Evolutionary conservation across 2,888 invertebrate genomes (phyloP).

Genomic region (Baronia brevicornis): DNA sequence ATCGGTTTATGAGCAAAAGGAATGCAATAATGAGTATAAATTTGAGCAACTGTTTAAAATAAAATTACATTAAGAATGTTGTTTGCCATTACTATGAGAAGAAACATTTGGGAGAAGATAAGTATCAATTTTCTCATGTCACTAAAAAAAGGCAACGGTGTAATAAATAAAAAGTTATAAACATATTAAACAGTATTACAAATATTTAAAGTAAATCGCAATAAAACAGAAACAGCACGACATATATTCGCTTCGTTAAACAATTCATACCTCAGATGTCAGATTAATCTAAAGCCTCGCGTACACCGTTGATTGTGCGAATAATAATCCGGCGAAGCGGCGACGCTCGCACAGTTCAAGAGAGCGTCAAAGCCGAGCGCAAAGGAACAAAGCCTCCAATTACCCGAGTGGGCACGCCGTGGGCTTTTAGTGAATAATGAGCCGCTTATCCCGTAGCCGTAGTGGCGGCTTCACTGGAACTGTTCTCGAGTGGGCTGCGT

Average conservation of each 20-base stretch:
- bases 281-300: constrained; percentile 55
- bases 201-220: too few relatives aligned
- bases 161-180: too few relatives aligned
- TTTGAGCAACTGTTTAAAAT: too few relatives aligned
- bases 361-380: constrained; percentile 60
- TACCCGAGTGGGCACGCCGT: constrained; percentile 68
- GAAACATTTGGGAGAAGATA: too few relatives aligned
- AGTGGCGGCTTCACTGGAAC: constrained; percentile 65
- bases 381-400: constrained; percentile 73
- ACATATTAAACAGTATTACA: too few relatives aligned
- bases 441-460: constrained; percentile 65
- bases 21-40: too few relatives aligned
- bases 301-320: constrained; percentile 63
- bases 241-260: constrained; percentile 41
- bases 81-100: too few relatives aligned
- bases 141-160: too few relatives aligned
- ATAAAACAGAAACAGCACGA: constrained; percentile 24
- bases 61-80: too few relatives aligned
- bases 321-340: constrained; percentile 53
- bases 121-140: too few relatives aligned
- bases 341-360: constrained; percentile 45
- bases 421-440: constrained; percentile 75
- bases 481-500: constrained; percentile 53
- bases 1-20: too few relatives aligned
- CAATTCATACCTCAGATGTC: constrained; percentile 57